phyloP scores from a whole-genome alignment of 2,797 vertebrate genomes.

The Peromyscus melanophrys region DNA sequence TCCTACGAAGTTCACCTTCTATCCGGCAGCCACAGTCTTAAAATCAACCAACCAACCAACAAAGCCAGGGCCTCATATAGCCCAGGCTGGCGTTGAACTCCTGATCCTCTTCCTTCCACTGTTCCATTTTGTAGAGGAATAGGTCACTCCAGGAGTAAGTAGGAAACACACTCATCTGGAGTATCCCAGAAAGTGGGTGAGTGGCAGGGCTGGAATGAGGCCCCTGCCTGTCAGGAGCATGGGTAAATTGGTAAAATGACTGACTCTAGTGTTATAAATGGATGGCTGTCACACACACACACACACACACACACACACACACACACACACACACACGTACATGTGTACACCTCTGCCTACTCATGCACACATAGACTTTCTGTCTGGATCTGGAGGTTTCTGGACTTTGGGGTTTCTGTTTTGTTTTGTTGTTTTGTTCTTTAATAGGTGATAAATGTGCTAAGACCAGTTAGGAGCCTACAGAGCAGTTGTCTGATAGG shows the following conservation, averaged over 20 bases:
- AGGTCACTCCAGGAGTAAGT: constrained; percentile 24
- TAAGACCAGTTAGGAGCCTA: background rate
- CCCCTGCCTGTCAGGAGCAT: background rate
- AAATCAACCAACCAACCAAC: background rate
- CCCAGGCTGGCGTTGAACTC: background rate
- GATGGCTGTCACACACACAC: background rate
- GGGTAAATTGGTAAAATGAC: background rate
- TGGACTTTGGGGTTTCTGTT: background rate
- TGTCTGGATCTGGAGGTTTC: no score
- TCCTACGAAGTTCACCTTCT: background rate
- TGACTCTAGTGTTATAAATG: background rate
- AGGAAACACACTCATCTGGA: background rate
- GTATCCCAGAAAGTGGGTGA: background rate
- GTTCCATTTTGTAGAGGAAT: constrained; percentile 35
- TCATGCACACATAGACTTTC: background rate
- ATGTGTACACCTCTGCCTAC: background rate
- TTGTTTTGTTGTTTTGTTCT: background rate
- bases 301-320: background rate
- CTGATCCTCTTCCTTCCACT: background rate
- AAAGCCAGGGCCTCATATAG: background rate
- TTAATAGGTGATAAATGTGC: background rate
- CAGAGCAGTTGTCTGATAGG: background rate
- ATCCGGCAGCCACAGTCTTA: constrained; percentile 11
- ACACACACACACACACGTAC: background rate
- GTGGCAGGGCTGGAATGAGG: background rate